These are phyloP conservation scores for Hepsetus odoe DNA, from an alignment of 2,113 vertebrate genomes.

Conservation along the genomic window DNA sequence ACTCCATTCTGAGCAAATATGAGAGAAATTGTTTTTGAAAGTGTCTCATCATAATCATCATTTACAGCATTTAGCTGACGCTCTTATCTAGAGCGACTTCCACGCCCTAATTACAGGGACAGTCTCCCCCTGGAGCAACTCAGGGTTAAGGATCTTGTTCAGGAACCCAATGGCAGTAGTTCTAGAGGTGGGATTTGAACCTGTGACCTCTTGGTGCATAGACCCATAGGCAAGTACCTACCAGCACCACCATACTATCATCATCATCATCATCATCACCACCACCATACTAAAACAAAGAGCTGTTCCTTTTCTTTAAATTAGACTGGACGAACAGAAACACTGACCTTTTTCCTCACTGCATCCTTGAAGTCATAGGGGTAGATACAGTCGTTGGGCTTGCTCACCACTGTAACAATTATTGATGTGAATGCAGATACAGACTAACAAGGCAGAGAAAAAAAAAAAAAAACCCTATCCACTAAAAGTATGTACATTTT, in stretches of 20 bases:
- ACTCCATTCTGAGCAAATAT: slow-evolving; percentile 81
- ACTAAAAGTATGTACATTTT: no score
- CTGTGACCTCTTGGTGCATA: no score
- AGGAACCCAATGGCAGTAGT: no score
- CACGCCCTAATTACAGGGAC: no score
- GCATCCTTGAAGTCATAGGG: slow-evolving; percentile 91
- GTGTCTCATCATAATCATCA: neutral
- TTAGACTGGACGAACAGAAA: neutral
- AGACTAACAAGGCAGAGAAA: neutral
- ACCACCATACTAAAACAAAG: neutral
- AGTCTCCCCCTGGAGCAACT: no score
- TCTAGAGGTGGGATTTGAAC: no score
- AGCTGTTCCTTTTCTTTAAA: neutral
- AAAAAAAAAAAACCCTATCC: neutral
- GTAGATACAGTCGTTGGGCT: slow-evolving; percentile 92
- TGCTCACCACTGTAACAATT: slow-evolving; percentile 83
- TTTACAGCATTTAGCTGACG: no score
- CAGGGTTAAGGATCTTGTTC: no score
- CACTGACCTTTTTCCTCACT: slow-evolving; percentile 82
- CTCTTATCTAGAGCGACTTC: no score
- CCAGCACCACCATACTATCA: no score
- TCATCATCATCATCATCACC: no score
- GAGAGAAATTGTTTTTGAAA: neutral
- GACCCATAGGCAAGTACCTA: no score
- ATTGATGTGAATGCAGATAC: neutral